Percentiles rank a stretch among this genome's conserved stretches.
phyloP scores from a whole-genome alignment of 1,140 invertebrate genomes.

The Aphaenogaster rudis region DNA sequence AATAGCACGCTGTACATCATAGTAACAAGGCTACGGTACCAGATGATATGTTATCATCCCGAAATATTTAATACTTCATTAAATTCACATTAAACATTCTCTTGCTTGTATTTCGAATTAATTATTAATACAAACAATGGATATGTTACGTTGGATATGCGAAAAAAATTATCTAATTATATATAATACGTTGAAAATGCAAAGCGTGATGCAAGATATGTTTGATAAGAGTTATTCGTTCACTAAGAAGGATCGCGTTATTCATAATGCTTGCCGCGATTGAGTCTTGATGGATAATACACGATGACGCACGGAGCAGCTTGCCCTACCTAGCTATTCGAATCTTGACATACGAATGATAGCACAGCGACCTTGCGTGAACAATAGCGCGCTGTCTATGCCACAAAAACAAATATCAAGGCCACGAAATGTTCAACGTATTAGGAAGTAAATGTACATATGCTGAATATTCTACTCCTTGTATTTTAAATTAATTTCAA shows the following conservation, averaged over 20 bases:
- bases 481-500: not conserved
- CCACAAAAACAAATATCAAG: not conserved
- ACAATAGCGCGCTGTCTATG: not conserved
- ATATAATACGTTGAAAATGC: not conserved
- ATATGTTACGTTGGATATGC: not conserved
- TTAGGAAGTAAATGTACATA: too few relatives aligned
- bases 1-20: not conserved
- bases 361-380: not conserved
- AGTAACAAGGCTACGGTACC: not conserved
- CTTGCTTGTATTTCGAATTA: not conserved
- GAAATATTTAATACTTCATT: not conserved
- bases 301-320: conserved; percentile 1
- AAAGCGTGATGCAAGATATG: too few relatives aligned
- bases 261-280: not conserved
- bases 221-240: not conserved
- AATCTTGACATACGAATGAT: not conserved
- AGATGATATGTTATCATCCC: not conserved
- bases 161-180: not conserved
- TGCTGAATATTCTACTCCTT: too few relatives aligned
- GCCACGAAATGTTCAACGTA: too few relatives aligned
- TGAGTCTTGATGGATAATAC: not conserved
- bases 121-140: not conserved
- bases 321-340: not conserved
- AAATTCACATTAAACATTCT: not conserved
- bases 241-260: not conserved